A percentile compares a stretch with the other conserved stretches of the same genome.
These are phyloP conservation scores for Stictocephala bisonia DNA, from an alignment of 2,888 invertebrate species.

Conservation along the genomic window DNA sequence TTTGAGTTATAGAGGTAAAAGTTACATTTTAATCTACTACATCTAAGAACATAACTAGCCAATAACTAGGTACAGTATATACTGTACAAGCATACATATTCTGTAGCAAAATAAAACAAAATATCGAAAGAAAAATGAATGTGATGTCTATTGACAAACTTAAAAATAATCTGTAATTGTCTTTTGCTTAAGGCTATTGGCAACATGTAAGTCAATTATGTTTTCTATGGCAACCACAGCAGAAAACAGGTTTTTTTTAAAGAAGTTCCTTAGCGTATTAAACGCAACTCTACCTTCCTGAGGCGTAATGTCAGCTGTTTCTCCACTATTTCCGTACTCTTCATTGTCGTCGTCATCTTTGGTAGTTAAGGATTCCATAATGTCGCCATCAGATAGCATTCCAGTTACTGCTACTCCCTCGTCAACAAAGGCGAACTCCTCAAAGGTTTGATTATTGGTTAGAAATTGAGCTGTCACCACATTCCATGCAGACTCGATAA, in stretches of 20 bases:
- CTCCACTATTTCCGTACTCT: too few relatives aligned
- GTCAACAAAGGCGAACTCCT: constrained; percentile 45
- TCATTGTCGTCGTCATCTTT: not conserved
- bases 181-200: not conserved
- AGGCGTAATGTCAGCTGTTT: not conserved
- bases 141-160: too few relatives aligned
- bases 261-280: not conserved
- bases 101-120: too few relatives aligned
- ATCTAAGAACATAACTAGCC: too few relatives aligned
- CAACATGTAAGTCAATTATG: too few relatives aligned
- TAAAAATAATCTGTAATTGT: too few relatives aligned
- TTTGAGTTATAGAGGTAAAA: constrained; percentile 1
- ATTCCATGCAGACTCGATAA: constrained; percentile 40
- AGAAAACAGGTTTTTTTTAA: not conserved
- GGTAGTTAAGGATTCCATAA: constrained; percentile 34
- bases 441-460: constrained; percentile 22
- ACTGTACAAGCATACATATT: too few relatives aligned
- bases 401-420: constrained; percentile 48
- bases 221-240: too few relatives aligned
- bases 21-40: too few relatives aligned
- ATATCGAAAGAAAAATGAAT: too few relatives aligned
- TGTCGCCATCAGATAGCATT: constrained; percentile 45
- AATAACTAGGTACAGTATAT: too few relatives aligned
- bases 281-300: not conserved
- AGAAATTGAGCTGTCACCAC: constrained; percentile 7